Conservation (phyloP, 2,113 vertebrate genomes). For the Carassius carassius region DNA sequence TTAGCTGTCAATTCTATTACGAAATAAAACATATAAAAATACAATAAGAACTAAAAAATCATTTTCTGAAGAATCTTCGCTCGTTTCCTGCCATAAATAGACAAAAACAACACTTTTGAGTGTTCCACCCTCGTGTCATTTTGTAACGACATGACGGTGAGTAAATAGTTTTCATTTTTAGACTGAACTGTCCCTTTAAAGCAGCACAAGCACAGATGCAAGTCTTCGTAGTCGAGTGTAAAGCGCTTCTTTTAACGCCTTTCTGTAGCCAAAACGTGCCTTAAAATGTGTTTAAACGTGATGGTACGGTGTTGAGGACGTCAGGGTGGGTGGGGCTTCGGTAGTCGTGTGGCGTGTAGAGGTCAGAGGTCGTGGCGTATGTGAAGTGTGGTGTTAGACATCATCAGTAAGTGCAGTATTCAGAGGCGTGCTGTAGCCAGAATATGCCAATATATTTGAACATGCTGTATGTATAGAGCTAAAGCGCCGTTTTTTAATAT, state of each 20-base stretch:
- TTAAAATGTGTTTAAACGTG: conserved; percentile 71
- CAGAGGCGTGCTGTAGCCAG: conserved; percentile 69
- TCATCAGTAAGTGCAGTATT: conserved; percentile 49
- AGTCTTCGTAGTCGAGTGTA: conserved; percentile 40
- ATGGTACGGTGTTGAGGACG: conserved; percentile 68
- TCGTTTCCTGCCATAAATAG: background rate
- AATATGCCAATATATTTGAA: conserved; percentile 74
- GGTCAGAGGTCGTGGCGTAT: conserved; percentile 68
- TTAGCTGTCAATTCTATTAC: too few relatives aligned
- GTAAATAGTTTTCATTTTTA: background rate
- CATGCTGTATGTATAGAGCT: conserved; percentile 65
- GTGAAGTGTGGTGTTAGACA: conserved; percentile 71
- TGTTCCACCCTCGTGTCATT: too few relatives aligned
- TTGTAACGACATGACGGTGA: background rate
- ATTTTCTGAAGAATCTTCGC: background rate
- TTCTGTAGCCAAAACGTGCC: conserved; percentile 81
- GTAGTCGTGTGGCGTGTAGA: too few relatives aligned
- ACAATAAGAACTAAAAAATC: too few relatives aligned
- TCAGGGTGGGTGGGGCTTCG: conserved; percentile 66
- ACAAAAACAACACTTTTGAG: background rate
- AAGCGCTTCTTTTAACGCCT: conserved; percentile 77
- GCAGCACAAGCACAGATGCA: conserved; percentile 67
- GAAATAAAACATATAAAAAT: too few relatives aligned
- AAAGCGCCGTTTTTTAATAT: conserved; percentile 64
- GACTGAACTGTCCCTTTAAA: conserved; percentile 46